phyloP scores from a whole-genome alignment of 2,888 invertebrate genomes.

The Macaria notata region DNA sequence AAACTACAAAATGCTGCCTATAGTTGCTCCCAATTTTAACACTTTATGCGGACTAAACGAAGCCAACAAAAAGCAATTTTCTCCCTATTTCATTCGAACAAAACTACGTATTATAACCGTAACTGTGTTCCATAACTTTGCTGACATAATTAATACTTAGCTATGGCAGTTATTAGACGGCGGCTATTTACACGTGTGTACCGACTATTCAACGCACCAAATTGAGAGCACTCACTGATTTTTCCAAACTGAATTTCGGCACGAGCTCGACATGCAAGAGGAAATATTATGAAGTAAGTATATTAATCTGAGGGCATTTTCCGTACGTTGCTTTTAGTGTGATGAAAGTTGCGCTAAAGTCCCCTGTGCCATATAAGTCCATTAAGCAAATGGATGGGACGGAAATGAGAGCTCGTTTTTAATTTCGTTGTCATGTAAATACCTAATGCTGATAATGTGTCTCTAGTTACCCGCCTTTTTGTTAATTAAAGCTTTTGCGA shows the following conservation, averaged over 20 bases:
- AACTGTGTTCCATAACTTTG: conserved; percentile 18
- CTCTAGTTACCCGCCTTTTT: conserved; percentile 48
- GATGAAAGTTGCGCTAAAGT: conserved; percentile 74
- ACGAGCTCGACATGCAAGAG: conserved; percentile 42
- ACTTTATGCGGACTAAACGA: conserved; percentile 35
- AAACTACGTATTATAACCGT: conserved; percentile 21
- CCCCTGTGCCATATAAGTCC: conserved; percentile 76
- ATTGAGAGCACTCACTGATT: conserved; percentile 18
- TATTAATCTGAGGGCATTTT: conserved; percentile 77
- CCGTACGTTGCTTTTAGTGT: conserved; percentile 78
- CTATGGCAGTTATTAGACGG: conserved; percentile 13
- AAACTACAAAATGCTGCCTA: conserved; percentile 44
- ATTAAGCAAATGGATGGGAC: conserved; percentile 77
- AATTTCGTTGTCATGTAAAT: conserved; percentile 75
- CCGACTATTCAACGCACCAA: conserved; percentile 10
- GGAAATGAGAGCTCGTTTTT: conserved; percentile 76
- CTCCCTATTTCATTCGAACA: conserved; percentile 24
- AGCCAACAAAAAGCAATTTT: conserved; percentile 35
- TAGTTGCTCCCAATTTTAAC: conserved; percentile 32
- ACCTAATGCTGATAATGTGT: conserved; percentile 62
- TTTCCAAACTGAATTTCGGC: conserved; percentile 31
- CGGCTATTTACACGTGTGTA: conserved; percentile 13
- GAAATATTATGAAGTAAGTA: conserved; percentile 68
- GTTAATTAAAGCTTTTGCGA: conserved; percentile 53
- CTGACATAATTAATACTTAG: conserved; percentile 22